Evolutionary conservation across 2,113 vertebrate species (phyloP), one percentile per base, ranked within the genome.

Genomic region (Monopterus albus): DNA sequence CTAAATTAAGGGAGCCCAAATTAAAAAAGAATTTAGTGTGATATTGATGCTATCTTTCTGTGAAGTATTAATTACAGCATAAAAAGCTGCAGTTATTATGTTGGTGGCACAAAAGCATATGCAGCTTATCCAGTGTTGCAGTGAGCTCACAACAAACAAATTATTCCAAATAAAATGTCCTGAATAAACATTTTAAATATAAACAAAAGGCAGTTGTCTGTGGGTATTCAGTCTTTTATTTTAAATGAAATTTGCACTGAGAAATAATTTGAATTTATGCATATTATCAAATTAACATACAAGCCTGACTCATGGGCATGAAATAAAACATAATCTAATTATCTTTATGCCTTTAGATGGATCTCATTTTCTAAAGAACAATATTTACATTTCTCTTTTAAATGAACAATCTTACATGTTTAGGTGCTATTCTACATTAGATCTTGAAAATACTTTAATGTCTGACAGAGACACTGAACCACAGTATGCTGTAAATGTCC

Each of bases 1-100:
- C n/a, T n/a, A n/a, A n/a, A n/a, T n/a, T n/a, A n/a, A n/a, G n/a
- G n/a, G n/a, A n/a, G n/a, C n/a, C n/a, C n/a, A n/a, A n/a, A n/a
- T n/a, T n/a, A n/a, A n/a, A 38, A 57, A 67, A 56, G 5, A 73
- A 51, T 60, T 56, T 47, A 26, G 49, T 0, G 1, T 70, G 62
- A 53, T 21, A 42, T 50, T 7, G 6, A 59, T 67, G 17, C 49
- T 55, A 42, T 50, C 25, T 13, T 21, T 35, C 46, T 10, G 2
- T 20, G 10, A 18, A 29, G 23, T 39, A 51, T 21, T 31, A 12
- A 47, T 63, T 26, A 40, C 2, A 20, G 29, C 9, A 58, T 52
- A 3, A 51, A 69, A 59, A 75, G 4, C 12, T 18, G 10, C 26
- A 17, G 2, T 13, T 14, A 57, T n/a, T 56, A 35, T 58, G 33